Base-by-base conservation (phyloP, 2,888 invertebrate genomes). In the Xylota sylvarum region DNA sequence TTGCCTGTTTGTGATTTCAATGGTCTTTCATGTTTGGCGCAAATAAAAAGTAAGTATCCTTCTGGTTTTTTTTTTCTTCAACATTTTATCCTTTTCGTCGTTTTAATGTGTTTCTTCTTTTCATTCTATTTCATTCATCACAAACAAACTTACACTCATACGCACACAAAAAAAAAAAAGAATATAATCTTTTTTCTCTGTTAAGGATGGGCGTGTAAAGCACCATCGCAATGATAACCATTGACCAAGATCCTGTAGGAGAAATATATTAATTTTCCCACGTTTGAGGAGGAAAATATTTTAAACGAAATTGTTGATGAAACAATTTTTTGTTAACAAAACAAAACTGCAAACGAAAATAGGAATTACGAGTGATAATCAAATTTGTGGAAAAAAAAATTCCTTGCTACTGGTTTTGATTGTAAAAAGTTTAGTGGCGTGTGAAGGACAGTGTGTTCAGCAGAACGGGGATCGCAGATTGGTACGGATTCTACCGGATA, bases 21-120 rank as follows among this genome's bases (percentile, higher is more conserved):
- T 72, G 96, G 95, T 9, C 91, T 96, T 84, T 94, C 93, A 79
- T 96, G 96, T 89, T 92, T 96, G 81, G 93, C 93, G 1, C 90
- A 93, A 84, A 93, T 94, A 89, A 94, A 94, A 93, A 94, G 94
- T 94, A 90, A 90, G 91, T 90, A 86, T 73, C 40, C 40, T 48
- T 76, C 37, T n/a, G n/a, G n/a, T n/a, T n/a, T n/a, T n/a, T n/a
- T n/a, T n/a, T n/a, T 37, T 76, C n/a, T 27, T 65, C 69, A 78
- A 84, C 65, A 52, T 70, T 73, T 50, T 72, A 65, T 64, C 43
- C 43, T 73, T 32, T 70, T 77, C n/a, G 55, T 50, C 48, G 46
- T 64, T 58, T 84, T 56, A 56, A 64, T 62, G 55, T 78, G 35
- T 55, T 46, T 70, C n/a, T 40, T 52, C 12, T 43, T 14, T 52